Evolutionary conservation across 1,140 invertebrate genomes (phyloP), one percentile per base, ranked within the genome.

Genomic region (Drosophila sucinea): DNA sequence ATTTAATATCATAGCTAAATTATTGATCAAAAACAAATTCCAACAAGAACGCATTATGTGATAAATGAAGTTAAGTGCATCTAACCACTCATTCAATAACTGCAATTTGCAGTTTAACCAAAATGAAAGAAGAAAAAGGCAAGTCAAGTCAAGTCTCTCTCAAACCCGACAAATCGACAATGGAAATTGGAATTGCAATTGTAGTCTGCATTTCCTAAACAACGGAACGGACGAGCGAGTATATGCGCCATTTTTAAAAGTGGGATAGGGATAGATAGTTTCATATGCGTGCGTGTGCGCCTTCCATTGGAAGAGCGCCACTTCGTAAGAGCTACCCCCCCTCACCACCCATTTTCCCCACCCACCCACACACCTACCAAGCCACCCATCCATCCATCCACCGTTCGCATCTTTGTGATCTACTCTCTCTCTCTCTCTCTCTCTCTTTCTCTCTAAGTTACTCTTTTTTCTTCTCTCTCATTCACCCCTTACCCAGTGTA

Each of bases 241-340:
- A 70, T 85, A 87, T 87, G 84, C 83, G 83, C 83, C 83, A 87
- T 87, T 87, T 87, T 87, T 73, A 80, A 87, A 87, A 81, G 83
- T 89, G 83, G 84, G 83, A 87, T 89, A 89, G 84, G 83, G 83
- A 87, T 87, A 87, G 83, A 87, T 87, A 87, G 83, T 87, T 87
- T 83, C 69, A 74, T 85, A 79, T 81, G 67, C 71, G 82, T 86
- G 82, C 73, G 77, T 86, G 82, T 86, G 83, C 79, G 83, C 83
- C 72, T 86, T 84, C 82, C 85, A 87, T 67, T 87, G 83, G 84
- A 87, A 89, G 77, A 77, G 67, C 70, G 66, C 63, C 65, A 47
- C 67, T 41, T 58, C 7, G 33, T 35, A 35, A 10, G 35, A 17
- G 17, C 17, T 17, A 17, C 17, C 17, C 17, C 17, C 35, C 35